These are phyloP conservation scores for Siniperca chuatsi DNA, from an alignment of 2,113 vertebrate species.

Conservation along the genomic window DNA sequence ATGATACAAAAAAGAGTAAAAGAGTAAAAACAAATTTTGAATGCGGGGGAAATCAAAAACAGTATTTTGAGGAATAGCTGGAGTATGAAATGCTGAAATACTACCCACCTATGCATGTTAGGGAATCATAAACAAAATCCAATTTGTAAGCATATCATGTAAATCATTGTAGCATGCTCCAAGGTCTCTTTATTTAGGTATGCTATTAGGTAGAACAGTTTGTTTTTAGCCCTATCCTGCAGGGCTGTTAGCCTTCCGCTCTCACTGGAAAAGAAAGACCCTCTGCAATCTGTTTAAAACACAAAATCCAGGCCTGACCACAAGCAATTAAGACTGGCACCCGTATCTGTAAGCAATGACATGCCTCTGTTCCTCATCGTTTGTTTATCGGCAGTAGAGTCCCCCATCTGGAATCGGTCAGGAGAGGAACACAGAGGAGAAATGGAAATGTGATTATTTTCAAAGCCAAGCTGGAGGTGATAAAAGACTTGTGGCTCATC, in stretches of 20 bases:
- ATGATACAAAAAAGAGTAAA: too few relatives aligned
- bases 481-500: slow-evolving; percentile 76
- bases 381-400: slow-evolving; percentile 65
- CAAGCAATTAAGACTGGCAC: slow-evolving; percentile 63
- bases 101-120: too few relatives aligned
- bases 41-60: too few relatives aligned
- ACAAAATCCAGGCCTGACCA: slow-evolving; percentile 43
- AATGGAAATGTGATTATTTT: slow-evolving; percentile 80
- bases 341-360: slow-evolving; percentile 55
- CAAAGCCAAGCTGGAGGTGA: slow-evolving; percentile 71
- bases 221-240: not conserved
- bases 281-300: slow-evolving; percentile 33
- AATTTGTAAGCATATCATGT: not conserved
- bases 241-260: not conserved
- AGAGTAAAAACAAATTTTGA: too few relatives aligned
- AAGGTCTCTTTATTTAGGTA: not conserved
- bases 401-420: slow-evolving; percentile 79
- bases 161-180: not conserved
- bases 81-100: not conserved
- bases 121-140: not conserved
- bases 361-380: slow-evolving; percentile 54
- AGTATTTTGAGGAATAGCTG: too few relatives aligned
- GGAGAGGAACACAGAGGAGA: slow-evolving; percentile 55
- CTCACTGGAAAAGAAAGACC: slow-evolving; percentile 23
- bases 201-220: not conserved